These are phyloP conservation scores for Neoaliturus tenellus DNA, from an alignment of 2,888 invertebrate species.

Conservation along the genomic window DNA sequence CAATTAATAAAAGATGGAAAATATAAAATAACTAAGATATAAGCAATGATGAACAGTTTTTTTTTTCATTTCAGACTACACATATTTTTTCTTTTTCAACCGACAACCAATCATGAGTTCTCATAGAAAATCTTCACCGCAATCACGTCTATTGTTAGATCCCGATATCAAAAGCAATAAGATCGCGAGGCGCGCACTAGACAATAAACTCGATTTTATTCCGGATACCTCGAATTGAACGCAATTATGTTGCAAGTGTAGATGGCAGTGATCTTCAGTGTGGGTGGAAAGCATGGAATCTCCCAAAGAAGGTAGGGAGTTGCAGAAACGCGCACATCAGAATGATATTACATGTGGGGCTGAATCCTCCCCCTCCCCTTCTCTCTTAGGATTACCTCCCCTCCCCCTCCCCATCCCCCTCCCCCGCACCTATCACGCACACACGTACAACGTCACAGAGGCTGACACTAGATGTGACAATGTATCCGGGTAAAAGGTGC, in stretches of 20 bases:
- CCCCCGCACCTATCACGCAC: not conserved
- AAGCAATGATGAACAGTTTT: too few species aligned
- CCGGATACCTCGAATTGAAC: not conserved
- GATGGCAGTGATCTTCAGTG: not conserved
- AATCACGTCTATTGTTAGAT: not conserved
- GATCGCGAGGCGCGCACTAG: not conserved
- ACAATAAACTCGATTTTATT: not conserved
- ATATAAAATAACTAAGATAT: too few species aligned
- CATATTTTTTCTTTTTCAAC: too few species aligned
- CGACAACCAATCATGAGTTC: too few species aligned
- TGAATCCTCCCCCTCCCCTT: not conserved
- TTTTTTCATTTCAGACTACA: too few species aligned
- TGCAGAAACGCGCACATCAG: conserved; percentile 41
- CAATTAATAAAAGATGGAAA: too few species aligned
- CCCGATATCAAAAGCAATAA: too few species aligned
- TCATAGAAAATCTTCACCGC: not conserved
- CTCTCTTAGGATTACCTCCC: not conserved
- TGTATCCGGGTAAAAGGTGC: not conserved
- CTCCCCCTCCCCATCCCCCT: not conserved
- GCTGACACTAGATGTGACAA: not conserved
- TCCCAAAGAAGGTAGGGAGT: not conserved
- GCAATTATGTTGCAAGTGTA: not conserved
- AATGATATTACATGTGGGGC: conserved; percentile 44
- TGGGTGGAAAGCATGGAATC: not conserved
- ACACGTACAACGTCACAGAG: not conserved